These are phyloP conservation scores for Neodon shergylaensis DNA, from an alignment of 2,113 vertebrate species.

Conservation along the genomic window DNA sequence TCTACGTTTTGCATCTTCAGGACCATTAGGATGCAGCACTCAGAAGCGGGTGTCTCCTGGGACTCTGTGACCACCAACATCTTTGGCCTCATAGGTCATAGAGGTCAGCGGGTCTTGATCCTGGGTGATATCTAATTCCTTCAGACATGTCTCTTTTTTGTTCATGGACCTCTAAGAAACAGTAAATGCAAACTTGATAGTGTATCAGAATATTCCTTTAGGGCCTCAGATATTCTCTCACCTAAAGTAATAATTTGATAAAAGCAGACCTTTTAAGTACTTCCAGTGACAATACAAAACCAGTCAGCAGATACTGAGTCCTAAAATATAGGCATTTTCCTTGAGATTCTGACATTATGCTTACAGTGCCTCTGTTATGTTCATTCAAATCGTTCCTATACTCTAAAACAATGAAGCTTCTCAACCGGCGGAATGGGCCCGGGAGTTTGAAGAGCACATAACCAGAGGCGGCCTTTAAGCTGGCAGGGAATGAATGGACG, in stretches of 20 bases:
- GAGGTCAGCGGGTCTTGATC: not conserved
- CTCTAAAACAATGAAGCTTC: constrained; percentile 74
- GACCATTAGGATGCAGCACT: not conserved
- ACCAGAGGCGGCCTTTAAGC: constrained; percentile 73
- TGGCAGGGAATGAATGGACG: constrained; percentile 78
- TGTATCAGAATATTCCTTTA: constrained; percentile 1
- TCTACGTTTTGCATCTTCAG: not conserved
- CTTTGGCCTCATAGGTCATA: not conserved
- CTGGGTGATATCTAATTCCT: not conserved
- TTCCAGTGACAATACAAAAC: constrained; percentile 13
- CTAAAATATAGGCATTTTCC: constrained; percentile 57
- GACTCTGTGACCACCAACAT: not conserved
- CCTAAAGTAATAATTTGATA: not conserved
- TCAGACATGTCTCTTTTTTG: not conserved
- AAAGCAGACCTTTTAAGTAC: not conserved
- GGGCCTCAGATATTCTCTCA: not conserved
- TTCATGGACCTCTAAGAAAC: not conserved
- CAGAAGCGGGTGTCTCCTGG: not conserved
- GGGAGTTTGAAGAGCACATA: constrained; percentile 64
- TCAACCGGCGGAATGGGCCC: constrained; percentile 72
- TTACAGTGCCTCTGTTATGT: constrained; percentile 65
- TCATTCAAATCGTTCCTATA: constrained; percentile 53
- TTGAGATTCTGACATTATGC: constrained; percentile 68
- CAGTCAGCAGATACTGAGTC: not conserved
- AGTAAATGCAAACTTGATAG: not conserved